Evolutionary conservation across 2,888 invertebrate genomes (phyloP).

Genomic region (Drosophila macrospina): DNA sequence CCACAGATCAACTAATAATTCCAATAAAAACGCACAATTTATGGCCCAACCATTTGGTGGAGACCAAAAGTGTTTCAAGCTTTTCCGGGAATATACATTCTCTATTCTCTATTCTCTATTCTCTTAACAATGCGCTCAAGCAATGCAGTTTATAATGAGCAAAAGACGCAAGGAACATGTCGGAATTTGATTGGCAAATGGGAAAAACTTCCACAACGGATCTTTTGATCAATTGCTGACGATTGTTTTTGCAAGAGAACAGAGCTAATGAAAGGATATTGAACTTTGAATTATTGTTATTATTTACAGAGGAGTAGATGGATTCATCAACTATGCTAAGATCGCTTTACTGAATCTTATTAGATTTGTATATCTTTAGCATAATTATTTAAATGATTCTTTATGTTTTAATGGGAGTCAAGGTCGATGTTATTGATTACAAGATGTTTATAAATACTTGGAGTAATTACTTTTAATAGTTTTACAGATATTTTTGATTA

Average conservation of each 20-base stretch:
- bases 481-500: too few species aligned
- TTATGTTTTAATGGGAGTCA: too few species aligned
- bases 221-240: constrained; percentile 57
- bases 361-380: too few species aligned
- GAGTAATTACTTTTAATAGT: too few species aligned
- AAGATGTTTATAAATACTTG: too few species aligned
- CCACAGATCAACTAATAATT: constrained; percentile 79
- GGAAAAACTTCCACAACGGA: constrained; percentile 44
- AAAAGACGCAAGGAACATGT: constrained; percentile 39
- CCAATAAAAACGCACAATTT: constrained; percentile 73
- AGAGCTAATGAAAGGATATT: constrained; percentile 38
- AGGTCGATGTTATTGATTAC: too few species aligned
- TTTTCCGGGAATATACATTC: constrained; percentile 52
- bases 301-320: not conserved
- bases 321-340: not conserved
- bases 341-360: not conserved
- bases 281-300: constrained; percentile 33
- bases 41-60: constrained; percentile 52
- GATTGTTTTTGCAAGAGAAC: constrained; percentile 23
- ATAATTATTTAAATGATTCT: too few species aligned
- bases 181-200: constrained; percentile 65
- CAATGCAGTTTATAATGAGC: constrained; percentile 64
- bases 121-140: constrained; percentile 32
- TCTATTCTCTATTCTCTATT: constrained; percentile 11
- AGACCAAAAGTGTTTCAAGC: constrained; percentile 48